Percentiles rank a stretch among this genome's conserved stretches.
phyloP scores from a whole-genome alignment of 2,888 invertebrate species.

The Drosophila fulvimacula region DNA sequence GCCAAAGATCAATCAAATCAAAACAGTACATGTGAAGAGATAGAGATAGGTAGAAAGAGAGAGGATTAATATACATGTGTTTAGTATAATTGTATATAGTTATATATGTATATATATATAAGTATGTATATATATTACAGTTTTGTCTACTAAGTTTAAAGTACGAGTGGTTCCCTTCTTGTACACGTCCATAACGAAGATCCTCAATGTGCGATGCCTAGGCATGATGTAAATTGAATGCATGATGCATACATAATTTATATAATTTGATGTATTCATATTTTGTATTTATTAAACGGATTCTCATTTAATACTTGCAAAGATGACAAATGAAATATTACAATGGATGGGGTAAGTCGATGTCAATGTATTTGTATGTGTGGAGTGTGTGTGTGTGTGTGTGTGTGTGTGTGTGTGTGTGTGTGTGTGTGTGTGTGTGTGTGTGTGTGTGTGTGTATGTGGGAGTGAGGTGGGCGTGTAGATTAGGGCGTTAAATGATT shows the following conservation, averaged over 20 bases:
- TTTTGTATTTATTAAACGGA: slow-evolving; percentile 60
- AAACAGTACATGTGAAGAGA: slow-evolving; percentile 32
- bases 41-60: slow-evolving; percentile 29
- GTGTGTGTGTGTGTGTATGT: slow-evolving; percentile 22
- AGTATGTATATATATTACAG: slow-evolving; percentile 57
- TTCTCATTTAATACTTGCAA: slow-evolving; percentile 75
- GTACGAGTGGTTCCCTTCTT: slow-evolving; percentile 55
- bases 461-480: slow-evolving; percentile 30
- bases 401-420: slow-evolving; percentile 26
- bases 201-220: slow-evolving; percentile 43
- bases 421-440: slow-evolving; percentile 17
- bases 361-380: slow-evolving; percentile 17
- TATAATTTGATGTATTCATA: slow-evolving; percentile 30
- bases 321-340: slow-evolving; percentile 73
- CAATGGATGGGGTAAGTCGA: slow-evolving; percentile 53
- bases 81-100: slow-evolving; percentile 26
- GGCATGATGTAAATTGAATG: slow-evolving; percentile 53
- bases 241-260: slow-evolving; percentile 36
- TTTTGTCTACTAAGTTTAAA: slow-evolving; percentile 64
- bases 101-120: slow-evolving; percentile 2
- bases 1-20: slow-evolving; percentile 36
- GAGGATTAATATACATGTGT: slow-evolving; percentile 48
- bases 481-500: slow-evolving; percentile 47
- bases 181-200: slow-evolving; percentile 45
- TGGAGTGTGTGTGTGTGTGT: slow-evolving; percentile 19